Conservation (phyloP, 2,888 invertebrate genomes). For the Macrophya alboannulata region DNA sequence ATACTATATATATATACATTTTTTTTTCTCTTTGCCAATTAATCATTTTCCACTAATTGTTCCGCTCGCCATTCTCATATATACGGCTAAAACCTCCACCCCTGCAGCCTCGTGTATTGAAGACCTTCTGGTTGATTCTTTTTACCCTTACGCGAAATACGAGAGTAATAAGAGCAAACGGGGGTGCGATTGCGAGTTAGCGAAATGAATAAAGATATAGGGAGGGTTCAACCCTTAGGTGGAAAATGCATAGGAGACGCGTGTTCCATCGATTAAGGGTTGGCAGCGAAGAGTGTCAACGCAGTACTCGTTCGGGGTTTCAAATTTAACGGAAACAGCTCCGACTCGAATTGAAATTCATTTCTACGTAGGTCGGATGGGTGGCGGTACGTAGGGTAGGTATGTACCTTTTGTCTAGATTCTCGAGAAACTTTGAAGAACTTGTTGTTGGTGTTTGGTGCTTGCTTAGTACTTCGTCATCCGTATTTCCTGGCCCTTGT, state of each 20-base stretch:
- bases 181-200: conserved; percentile 30
- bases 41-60: background rate
- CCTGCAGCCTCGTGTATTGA: background rate
- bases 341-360: conserved; percentile 14
- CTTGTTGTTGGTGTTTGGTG: conserved; percentile 41
- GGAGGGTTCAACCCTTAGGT: conserved; percentile 52
- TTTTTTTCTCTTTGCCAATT: background rate
- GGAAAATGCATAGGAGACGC: conserved; percentile 42
- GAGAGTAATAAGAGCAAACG: conserved; percentile 27
- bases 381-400: background rate
- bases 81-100: background rate
- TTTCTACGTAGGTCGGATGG: background rate
- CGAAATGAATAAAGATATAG: conserved; percentile 56
- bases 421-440: conserved; percentile 40
- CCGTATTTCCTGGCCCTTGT: conserved; percentile 29
- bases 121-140: conserved; percentile 22
- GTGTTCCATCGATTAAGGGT: conserved; percentile 41
- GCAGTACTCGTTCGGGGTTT: background rate
- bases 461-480: conserved; percentile 29
- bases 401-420: conserved; percentile 35
- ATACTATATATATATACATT: too few relatives aligned
- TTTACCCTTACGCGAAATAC: conserved; percentile 8
- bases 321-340: conserved; percentile 2
- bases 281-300: conserved; percentile 42
- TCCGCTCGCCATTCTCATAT: background rate